phyloP scores from a whole-genome alignment of 2,113 vertebrate genomes.

The Talpa occidentalis region DNA sequence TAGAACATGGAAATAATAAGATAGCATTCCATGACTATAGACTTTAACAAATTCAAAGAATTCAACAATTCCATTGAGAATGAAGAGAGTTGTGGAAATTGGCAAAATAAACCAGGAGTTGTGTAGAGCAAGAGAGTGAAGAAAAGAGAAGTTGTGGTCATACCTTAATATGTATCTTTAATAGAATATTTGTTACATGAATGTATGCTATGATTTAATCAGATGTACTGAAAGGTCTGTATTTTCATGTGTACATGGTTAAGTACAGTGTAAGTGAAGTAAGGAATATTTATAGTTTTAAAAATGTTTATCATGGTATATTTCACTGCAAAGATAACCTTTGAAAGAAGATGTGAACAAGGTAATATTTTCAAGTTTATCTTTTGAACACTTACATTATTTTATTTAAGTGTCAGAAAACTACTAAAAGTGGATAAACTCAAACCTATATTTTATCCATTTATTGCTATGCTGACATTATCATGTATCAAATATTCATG shows the following conservation, averaged over 20 bases:
- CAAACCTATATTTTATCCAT: not conserved
- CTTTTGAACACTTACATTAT: not conserved
- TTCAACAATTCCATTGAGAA: not conserved
- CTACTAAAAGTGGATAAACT: not conserved
- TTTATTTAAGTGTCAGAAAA: not conserved
- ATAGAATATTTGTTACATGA: not conserved
- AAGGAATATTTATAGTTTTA: not conserved
- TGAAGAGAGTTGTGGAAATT: not conserved
- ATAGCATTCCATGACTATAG: not conserved
- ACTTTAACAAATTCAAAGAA: not conserved
- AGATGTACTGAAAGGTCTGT: not conserved
- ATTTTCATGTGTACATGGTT: not conserved
- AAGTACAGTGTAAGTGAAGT: not conserved
- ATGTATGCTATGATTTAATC: not conserved
- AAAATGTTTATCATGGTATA: not conserved
- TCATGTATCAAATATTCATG: not conserved
- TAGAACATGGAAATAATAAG: not conserved
- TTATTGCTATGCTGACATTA: not conserved
- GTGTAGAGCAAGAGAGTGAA: not conserved
- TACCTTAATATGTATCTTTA: not conserved
- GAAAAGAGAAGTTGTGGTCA: not conserved
- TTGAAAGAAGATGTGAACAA: not conserved
- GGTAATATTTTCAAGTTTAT: not conserved
- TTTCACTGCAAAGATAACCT: not conserved
- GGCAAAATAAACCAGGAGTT: not conserved